Percentiles rank a stretch among this genome's conserved stretches.
Evolutionary conservation across 2,113 vertebrate genomes (phyloP).

Genomic region (Seriola rivoliana): DNA sequence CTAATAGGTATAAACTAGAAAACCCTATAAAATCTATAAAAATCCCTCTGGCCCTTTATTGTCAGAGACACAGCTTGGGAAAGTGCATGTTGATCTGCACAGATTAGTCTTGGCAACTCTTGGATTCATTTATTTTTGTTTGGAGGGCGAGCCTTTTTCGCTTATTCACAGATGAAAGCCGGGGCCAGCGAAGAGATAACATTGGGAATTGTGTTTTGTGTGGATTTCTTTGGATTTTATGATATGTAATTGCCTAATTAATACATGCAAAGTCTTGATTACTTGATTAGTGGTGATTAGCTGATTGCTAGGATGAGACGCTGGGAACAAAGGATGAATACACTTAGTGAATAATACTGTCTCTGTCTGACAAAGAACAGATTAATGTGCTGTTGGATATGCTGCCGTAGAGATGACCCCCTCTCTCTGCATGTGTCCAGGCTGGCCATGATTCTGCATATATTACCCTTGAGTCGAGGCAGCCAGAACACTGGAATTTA

Average conservation of each 20-base stretch:
- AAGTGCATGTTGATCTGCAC: conserved; percentile 18
- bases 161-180: conserved; percentile 21
- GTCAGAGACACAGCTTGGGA: conserved; percentile 31
- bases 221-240: conserved; percentile 46
- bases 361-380: conserved; percentile 62
- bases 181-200: conserved; percentile 19
- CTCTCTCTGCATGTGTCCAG: conserved; percentile 76
- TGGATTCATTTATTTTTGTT: conserved; percentile 43
- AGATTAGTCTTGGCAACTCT: conserved; percentile 37
- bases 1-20: conserved; percentile 33
- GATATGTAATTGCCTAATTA: conserved; percentile 66
- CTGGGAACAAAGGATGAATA: conserved; percentile 69
- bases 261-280: conserved; percentile 71
- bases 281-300: conserved; percentile 75
- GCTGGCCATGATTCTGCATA: conserved; percentile 79
- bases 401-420: conserved; percentile 74
- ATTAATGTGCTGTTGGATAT: conserved; percentile 68
- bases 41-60: conserved; percentile 15
- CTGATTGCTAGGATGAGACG: conserved; percentile 61
- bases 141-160: not conserved
- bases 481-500: conserved; percentile 72
- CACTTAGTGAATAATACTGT: conserved; percentile 61
- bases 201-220: conserved; percentile 35
- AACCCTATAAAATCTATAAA: conserved; percentile 17
- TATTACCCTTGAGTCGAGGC: conserved; percentile 81